Evolutionary conservation across 2,797 vertebrate genomes (phyloP), one percentile per base, ranked within the genome.

Genomic region (Smutsia temminckii): DNA sequence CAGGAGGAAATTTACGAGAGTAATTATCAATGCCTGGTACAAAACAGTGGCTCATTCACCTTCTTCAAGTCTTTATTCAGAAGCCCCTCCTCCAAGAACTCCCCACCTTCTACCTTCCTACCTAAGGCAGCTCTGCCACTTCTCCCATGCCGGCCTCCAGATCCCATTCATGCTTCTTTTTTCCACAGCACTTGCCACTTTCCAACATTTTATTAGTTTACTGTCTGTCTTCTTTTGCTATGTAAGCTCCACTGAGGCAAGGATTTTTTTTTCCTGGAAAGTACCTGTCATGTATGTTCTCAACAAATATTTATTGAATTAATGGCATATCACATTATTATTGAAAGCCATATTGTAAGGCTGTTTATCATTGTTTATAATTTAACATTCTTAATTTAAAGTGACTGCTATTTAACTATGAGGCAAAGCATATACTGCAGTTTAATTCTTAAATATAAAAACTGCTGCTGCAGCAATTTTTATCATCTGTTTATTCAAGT

Each of bases 401-500:
- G 80, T 51, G 85, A 64, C 12, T 20, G 6, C 71, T 84, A 87
- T 55, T 18, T 90, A 88, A 63, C 11, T 32, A 27, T 51, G 11
- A 74, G 40, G 69, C 89, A 95, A 91, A 96, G 29, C 75, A 83
- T 29, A 51, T 53, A 68, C 8, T 32, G 16, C 7, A 25, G 85
- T 90, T 94, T 92, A 92, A 66, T 81, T 92, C 69, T 87, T 90
- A 77, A 89, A 66, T 59, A 63, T 57, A 42, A 97, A 95, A 94
- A 80, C 34, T 84, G 25, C 6, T 92, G 64, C 51, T 79, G 34
- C 2, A 77, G 61, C 66, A 95, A 96, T 92, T 90, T 87, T 81
- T 23, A 78, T 92, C 78, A 64, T 46, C 46, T 81, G 27, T 11
- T 89, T 74, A 85, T 77, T 81, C 42, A 92, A 85, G 46, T 11